Conservation (phyloP, 2,113 vertebrate genomes). For the Neotragus moschatus region DNA sequence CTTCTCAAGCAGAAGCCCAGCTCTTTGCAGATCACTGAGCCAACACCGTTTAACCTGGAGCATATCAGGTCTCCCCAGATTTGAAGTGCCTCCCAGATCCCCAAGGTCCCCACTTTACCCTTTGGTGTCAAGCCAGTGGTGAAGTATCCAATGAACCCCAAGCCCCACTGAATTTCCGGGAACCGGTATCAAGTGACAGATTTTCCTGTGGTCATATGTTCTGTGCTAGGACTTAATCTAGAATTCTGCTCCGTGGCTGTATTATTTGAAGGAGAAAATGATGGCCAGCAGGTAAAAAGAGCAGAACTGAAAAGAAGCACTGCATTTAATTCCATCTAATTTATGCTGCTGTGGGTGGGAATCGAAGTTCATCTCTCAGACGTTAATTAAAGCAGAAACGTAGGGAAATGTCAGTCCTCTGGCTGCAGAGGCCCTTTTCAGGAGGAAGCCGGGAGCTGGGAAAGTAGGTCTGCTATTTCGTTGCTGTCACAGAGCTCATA, state of each 20-base stretch:
- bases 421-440: not conserved
- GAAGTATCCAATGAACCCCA: not conserved
- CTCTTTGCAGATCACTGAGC: not conserved
- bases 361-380: not conserved
- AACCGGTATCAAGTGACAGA: not conserved
- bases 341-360: not conserved
- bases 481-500: not conserved
- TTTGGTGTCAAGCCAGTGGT: not conserved
- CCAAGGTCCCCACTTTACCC: accelerated
- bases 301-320: not conserved
- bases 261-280: not conserved
- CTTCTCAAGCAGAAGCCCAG: accelerated
- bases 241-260: not conserved
- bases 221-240: not conserved
- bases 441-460: not conserved
- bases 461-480: not conserved
- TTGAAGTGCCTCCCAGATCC: not conserved
- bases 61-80: accelerated
- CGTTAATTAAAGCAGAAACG: slow-evolving; percentile 47
- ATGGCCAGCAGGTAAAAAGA: not conserved
- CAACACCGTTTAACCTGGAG: not conserved
- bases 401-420: slow-evolving; percentile 22
- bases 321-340: not conserved
- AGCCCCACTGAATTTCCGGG: not conserved
- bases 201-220: not conserved